Evolutionary conservation across 2,888 invertebrate species (phyloP).

Genomic region (Aporophyla nigra): DNA sequence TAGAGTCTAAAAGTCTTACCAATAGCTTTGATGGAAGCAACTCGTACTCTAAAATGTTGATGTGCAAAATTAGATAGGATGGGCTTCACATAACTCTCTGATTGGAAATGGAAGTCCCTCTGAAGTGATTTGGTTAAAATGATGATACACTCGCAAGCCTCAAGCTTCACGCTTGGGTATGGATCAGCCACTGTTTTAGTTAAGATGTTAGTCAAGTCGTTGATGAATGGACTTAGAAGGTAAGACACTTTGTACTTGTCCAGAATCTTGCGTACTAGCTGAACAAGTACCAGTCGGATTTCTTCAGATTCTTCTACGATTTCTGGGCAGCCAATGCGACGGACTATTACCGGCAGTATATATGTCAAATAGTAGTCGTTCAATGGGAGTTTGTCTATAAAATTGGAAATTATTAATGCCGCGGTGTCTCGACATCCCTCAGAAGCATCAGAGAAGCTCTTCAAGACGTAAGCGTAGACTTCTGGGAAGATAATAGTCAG

Average conservation of each 20-base stretch:
- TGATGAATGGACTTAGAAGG: conserved; percentile 93
- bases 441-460: conserved; percentile 89
- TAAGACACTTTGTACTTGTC: conserved; percentile 91
- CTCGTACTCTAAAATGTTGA: conserved; percentile 95
- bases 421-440: conserved; percentile 92
- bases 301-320: conserved; percentile 94
- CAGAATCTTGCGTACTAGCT: conserved; percentile 93
- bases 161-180: conserved; percentile 95
- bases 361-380: conserved; percentile 94
- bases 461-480: conserved; percentile 84
- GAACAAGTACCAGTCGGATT: conserved; percentile 93
- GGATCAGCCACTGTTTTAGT: conserved; percentile 94
- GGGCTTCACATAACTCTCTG: conserved; percentile 94
- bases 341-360: conserved; percentile 94
- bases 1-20: conserved; percentile 83
- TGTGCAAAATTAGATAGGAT: conserved; percentile 94
- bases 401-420: conserved; percentile 89
- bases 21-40: conserved; percentile 94
- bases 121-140: conserved; percentile 92
- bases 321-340: conserved; percentile 95
- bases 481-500: conserved; percentile 81
- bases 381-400: conserved; percentile 91
- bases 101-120: conserved; percentile 94
- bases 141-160: conserved; percentile 94
- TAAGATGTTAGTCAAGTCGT: conserved; percentile 94